Conservation (phyloP, 2,797 vertebrate genomes). For the Xiphophorus birchmanni region DNA sequence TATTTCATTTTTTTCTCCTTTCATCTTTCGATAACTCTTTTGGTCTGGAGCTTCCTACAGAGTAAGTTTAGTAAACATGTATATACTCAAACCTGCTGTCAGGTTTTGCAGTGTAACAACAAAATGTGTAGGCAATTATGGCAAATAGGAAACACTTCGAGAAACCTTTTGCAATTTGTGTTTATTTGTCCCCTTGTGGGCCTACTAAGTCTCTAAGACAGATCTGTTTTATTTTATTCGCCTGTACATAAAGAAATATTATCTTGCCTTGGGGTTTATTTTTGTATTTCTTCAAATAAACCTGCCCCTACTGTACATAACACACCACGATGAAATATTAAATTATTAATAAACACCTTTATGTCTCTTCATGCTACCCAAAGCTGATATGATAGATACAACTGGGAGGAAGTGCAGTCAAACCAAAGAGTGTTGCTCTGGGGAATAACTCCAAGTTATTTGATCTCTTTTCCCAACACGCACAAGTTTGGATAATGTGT, state of each 20-base stretch:
- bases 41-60: constrained; percentile 49
- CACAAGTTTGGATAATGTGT: constrained; percentile 24
- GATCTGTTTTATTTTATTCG: constrained; percentile 50
- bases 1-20: constrained; percentile 62
- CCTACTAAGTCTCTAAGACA: constrained; percentile 23
- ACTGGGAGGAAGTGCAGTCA: constrained; percentile 51
- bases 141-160: constrained; percentile 37
- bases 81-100: constrained; percentile 26
- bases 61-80: constrained; percentile 61
- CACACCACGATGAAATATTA: constrained; percentile 60
- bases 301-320: constrained; percentile 69
- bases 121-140: constrained; percentile 36
- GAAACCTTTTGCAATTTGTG: constrained; percentile 53
- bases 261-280: constrained; percentile 47
- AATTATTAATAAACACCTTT: constrained; percentile 75
- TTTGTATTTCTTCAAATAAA: constrained; percentile 69
- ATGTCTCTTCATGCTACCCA: constrained; percentile 56
- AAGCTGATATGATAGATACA: constrained; percentile 63
- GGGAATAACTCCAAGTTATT: constrained; percentile 52
- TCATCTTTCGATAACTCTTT: constrained; percentile 70
- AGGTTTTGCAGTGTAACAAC: constrained; percentile 38
- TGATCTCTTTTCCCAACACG: constrained; percentile 41
- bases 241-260: constrained; percentile 49
- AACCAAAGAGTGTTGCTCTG: constrained; percentile 43
- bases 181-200: constrained; percentile 36